Conservation (phyloP, 2,888 invertebrate species). For the Cybosia mesomella region DNA sequence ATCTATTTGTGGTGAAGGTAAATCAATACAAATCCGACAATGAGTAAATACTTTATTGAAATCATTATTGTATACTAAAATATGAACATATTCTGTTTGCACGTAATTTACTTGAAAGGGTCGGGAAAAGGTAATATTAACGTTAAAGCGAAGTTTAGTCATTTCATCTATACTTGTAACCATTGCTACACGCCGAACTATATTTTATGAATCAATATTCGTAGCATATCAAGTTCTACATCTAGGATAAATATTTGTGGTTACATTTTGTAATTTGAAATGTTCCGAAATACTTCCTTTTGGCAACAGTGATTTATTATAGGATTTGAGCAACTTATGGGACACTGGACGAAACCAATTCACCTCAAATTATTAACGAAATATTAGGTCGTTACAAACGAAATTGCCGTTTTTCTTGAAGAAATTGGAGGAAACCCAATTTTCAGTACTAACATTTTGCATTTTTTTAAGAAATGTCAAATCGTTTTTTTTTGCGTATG, state of each 20-base stretch:
- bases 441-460: too few species aligned
- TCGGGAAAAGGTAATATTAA: constrained; percentile 10
- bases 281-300: constrained; percentile 24
- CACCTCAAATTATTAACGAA: not conserved
- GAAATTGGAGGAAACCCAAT: too few species aligned
- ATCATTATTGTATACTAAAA: constrained; percentile 7
- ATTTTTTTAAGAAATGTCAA: too few species aligned
- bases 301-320: constrained; percentile 11
- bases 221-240: constrained; percentile 29
- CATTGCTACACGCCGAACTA: constrained; percentile 25
- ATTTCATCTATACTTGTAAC: constrained; percentile 17
- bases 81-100: constrained; percentile 13
- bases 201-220: constrained; percentile 37
- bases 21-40: not conserved
- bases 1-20: not conserved
- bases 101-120: constrained; percentile 20
- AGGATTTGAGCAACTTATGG: not conserved
- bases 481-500: too few species aligned
- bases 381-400: too few species aligned
- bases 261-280: constrained; percentile 26
- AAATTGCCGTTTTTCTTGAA: too few species aligned
- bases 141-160: constrained; percentile 14
- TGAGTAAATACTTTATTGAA: not conserved
- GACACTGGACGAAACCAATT: constrained; percentile 10
- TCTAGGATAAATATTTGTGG: constrained; percentile 43